These are phyloP conservation scores for Balearica regulorum DNA, from an alignment of 2,797 vertebrate species.

Conservation along the genomic window DNA sequence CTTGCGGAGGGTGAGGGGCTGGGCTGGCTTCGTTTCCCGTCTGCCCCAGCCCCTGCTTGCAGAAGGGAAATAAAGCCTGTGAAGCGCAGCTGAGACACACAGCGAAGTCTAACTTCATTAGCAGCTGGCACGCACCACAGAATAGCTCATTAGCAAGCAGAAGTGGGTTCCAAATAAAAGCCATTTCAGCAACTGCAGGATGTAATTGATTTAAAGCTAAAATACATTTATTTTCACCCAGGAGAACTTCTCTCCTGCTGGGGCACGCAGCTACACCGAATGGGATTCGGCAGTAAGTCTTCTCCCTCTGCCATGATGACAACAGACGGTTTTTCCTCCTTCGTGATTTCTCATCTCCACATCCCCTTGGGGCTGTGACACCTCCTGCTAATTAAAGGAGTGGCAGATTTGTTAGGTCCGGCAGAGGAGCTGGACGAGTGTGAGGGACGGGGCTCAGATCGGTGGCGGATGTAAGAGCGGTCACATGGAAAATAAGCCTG, in stretches of 20 bases:
- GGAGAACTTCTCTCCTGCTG: background rate
- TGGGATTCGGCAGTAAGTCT: rapidly evolving
- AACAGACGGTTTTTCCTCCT: background rate
- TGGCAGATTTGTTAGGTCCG: background rate
- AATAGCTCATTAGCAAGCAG: background rate
- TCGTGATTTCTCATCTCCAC: rapidly evolving
- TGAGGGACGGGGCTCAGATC: background rate
- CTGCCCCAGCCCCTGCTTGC: background rate
- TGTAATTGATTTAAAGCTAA: background rate
- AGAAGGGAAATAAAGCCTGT: background rate
- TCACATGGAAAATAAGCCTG: rapidly evolving
- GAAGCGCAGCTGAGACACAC: rapidly evolving
- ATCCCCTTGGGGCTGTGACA: background rate
- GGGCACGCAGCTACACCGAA: rapidly evolving
- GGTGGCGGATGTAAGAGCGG: no score
- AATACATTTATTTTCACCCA: background rate
- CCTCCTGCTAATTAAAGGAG: background rate
- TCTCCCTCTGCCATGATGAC: background rate
- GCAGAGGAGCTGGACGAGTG: background rate
- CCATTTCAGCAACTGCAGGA: background rate
- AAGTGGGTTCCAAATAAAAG: background rate
- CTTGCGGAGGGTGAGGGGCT: background rate
- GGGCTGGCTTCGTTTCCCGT: background rate
- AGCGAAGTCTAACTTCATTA: background rate
- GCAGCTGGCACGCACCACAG: background rate